These are phyloP conservation scores for Pollachius pollachius DNA, from an alignment of 2,113 vertebrate genomes.

Conservation along the genomic window DNA sequence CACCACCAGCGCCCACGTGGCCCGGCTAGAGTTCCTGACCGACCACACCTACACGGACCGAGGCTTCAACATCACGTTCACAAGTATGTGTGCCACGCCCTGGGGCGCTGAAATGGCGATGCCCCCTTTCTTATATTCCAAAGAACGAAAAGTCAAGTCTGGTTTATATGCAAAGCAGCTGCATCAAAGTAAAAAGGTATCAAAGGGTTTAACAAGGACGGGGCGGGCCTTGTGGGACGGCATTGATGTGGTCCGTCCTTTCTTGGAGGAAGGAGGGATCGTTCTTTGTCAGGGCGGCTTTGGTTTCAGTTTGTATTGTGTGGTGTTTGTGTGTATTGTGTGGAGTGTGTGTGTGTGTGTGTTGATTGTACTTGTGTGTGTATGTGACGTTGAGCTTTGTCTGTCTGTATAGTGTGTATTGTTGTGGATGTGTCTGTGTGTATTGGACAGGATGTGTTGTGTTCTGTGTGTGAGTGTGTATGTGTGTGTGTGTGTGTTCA, in stretches of 20 bases:
- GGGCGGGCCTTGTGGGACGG: too few species aligned
- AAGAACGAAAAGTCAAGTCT: slow-evolving; percentile 19
- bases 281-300: too few species aligned
- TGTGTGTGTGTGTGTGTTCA: slow-evolving; percentile 9
- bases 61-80: slow-evolving; percentile 98
- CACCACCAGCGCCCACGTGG: slow-evolving; percentile 92
- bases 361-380: not conserved
- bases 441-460: not conserved
- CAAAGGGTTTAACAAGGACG: too few species aligned
- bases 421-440: slow-evolving; percentile 1
- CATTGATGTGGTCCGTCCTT: too few species aligned
- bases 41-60: slow-evolving; percentile 97
- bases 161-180: slow-evolving; percentile 15
- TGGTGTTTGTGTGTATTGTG: slow-evolving; percentile 3
- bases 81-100: slow-evolving; percentile 76
- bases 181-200: too few species aligned
- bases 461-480: slow-evolving; percentile 5
- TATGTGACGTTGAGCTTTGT: not conserved
- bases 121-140: slow-evolving; percentile 14
- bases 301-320: slow-evolving; percentile 9
- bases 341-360: too few species aligned
- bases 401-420: not conserved
- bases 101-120: too few species aligned
- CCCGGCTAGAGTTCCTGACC: slow-evolving; percentile 94
- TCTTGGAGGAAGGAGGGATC: too few species aligned